Evolutionary conservation across 2,888 invertebrate genomes (phyloP).

Genomic region (Microlaimidae sp.): DNA sequence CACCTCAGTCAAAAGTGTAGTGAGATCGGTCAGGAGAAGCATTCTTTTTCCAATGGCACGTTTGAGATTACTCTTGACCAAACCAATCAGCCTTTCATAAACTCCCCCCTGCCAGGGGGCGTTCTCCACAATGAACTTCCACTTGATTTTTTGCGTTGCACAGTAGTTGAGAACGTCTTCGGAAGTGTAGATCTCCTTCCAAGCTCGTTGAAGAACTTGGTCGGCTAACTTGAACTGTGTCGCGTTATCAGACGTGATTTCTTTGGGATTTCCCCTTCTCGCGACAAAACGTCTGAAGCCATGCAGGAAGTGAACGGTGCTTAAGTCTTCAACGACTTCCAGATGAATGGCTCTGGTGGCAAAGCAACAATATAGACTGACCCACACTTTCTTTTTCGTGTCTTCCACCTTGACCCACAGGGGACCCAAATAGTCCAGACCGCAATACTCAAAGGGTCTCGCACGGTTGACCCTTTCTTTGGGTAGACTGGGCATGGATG

Average conservation of each 20-base stretch:
- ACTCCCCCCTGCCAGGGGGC: constrained; percentile 40
- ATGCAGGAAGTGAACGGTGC: constrained; percentile 13
- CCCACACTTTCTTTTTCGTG: constrained; percentile 4
- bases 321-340: constrained; percentile 11
- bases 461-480: constrained; percentile 12
- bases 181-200: background rate
- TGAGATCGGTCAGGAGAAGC: constrained; percentile 36
- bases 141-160: constrained; percentile 18
- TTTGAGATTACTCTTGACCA: constrained; percentile 34
- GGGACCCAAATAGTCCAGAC: constrained; percentile 20
- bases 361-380: constrained; percentile 16
- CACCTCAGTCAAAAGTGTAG: constrained; percentile 28
- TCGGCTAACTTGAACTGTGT: constrained; percentile 34
- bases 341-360: constrained; percentile 17
- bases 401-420: background rate
- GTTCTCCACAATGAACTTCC: constrained; percentile 36
- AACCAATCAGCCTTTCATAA: constrained; percentile 37
- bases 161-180: constrained; percentile 1
- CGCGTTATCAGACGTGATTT: constrained; percentile 32
- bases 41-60: constrained; percentile 31
- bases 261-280: constrained; percentile 11
- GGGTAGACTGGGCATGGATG: constrained; percentile 12
- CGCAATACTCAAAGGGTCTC: constrained; percentile 17
- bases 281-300: constrained; percentile 16
- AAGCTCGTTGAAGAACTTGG: constrained; percentile 26